Percentiles rank a stretch among this genome's conserved stretches.
Evolutionary conservation across 1,140 invertebrate species (phyloP).

Genomic region (Pseudomyrmex dendroicus): DNA sequence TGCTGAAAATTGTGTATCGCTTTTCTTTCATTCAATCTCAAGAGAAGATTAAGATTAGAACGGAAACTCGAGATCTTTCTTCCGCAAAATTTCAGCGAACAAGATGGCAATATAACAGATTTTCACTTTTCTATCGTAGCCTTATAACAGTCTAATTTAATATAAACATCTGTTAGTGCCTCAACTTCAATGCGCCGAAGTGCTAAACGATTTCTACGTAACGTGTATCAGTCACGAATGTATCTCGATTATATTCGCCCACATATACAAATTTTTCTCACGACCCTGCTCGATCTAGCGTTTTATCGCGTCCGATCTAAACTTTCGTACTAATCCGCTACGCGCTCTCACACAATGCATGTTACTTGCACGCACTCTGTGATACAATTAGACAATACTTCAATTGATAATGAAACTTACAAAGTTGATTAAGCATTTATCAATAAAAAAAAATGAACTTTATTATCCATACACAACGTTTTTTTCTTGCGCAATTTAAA

Average conservation of each 20-base stretch:
- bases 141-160: not conserved
- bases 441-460: not conserved
- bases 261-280: slow-evolving; percentile 56
- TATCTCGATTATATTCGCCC: slow-evolving; percentile 35
- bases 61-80: not conserved
- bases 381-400: slow-evolving; percentile 64
- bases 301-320: slow-evolving; percentile 56
- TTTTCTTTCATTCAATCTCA: not conserved
- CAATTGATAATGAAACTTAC: slow-evolving; percentile 1
- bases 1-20: not conserved
- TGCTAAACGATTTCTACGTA: not conserved
- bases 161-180: not conserved
- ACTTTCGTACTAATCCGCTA: slow-evolving; percentile 40
- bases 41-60: not conserved
- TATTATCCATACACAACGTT: not conserved
- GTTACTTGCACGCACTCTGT: slow-evolving; percentile 35
- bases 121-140: too few species aligned
- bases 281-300: slow-evolving; percentile 48
- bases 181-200: not conserved
- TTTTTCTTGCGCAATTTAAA: too few species aligned
- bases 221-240: slow-evolving; percentile 23
- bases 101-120: too few species aligned
- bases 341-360: slow-evolving; percentile 52
- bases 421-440: not conserved
- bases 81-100: not conserved